Conservation (phyloP, 92 coral and sea anemone genomes). For the Anthopleura xanthogrammica region DNA sequence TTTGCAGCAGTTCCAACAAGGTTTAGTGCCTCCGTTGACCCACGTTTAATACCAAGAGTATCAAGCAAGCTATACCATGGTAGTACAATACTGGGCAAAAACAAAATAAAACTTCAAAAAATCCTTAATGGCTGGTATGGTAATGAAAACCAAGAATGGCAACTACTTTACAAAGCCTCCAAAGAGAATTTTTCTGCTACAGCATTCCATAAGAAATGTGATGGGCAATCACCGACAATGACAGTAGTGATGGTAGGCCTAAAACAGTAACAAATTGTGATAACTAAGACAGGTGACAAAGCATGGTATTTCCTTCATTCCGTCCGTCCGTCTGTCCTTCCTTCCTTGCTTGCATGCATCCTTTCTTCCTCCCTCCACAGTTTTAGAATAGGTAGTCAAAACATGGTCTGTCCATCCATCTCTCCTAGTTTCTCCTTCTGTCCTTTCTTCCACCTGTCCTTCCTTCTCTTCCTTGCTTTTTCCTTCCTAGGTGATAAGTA, state of each 20-base stretch:
- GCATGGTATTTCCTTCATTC: background rate
- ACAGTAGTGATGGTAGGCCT: slow-evolving; percentile 62
- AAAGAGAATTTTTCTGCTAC: slow-evolving; percentile 78
- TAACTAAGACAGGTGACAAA: too few relatives aligned
- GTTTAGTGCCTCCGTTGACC: slow-evolving; percentile 67
- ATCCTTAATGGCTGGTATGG: slow-evolving; percentile 81
- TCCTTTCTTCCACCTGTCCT: too few relatives aligned
- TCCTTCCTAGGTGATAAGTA: too few relatives aligned
- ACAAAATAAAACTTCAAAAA: slow-evolving; percentile 66
- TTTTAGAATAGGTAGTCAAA: too few relatives aligned
- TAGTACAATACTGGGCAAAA: slow-evolving; percentile 69
- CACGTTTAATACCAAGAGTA: slow-evolving; percentile 78
- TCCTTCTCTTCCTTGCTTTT: too few relatives aligned
- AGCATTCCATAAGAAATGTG: slow-evolving; percentile 85
- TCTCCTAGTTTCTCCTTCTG: too few relatives aligned
- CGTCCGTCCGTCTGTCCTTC: too few relatives aligned
- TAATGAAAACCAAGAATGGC: slow-evolving; percentile 87
- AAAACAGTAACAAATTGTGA: background rate
- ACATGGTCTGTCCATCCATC: too few relatives aligned
- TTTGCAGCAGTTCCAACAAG: slow-evolving; percentile 93
- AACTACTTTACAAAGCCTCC: slow-evolving; percentile 78
- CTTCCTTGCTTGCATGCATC: too few relatives aligned
- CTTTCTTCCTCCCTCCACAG: too few relatives aligned
- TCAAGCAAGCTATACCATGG: slow-evolving; percentile 74
- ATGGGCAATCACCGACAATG: slow-evolving; percentile 80